A percentile compares a stretch with the other conserved stretches of the same genome.
Evolutionary conservation across 2,797 vertebrate genomes (phyloP).

Genomic region (Rhynchonycteris naso): DNA sequence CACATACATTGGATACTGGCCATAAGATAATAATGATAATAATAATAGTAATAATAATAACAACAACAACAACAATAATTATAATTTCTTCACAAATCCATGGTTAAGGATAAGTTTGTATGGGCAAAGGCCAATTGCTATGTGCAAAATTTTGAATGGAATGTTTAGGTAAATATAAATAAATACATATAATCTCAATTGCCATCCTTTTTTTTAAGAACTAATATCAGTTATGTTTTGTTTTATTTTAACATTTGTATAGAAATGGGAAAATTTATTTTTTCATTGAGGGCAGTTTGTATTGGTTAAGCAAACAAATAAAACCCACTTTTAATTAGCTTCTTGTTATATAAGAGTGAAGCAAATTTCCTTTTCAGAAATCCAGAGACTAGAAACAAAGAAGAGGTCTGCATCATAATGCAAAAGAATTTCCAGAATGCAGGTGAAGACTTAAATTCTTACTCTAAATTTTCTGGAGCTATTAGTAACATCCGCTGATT

Average conservation of each 20-base stretch:
- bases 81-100: not conserved
- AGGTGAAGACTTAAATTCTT: not conserved
- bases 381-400: not conserved
- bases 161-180: not conserved
- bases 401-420: not conserved
- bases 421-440: not conserved
- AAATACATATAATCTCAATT: not conserved
- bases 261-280: not conserved
- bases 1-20: not conserved
- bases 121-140: not conserved
- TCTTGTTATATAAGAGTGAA: conserved; percentile 13
- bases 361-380: not conserved
- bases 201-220: not conserved
- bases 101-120: not conserved
- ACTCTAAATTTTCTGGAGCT: not conserved
- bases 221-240: not conserved
- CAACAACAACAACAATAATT: too few species aligned
- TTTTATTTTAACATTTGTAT: not conserved
- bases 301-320: not conserved
- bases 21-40: not conserved
- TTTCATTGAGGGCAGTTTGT: not conserved
- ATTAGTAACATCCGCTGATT: not conserved
- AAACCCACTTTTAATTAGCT: not conserved
- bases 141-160: not conserved
- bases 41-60: not conserved